Evolutionary conservation across 2,888 invertebrate genomes (phyloP), one percentile per base, ranked within the genome.

Genomic region (Ypsolopha sequella): DNA sequence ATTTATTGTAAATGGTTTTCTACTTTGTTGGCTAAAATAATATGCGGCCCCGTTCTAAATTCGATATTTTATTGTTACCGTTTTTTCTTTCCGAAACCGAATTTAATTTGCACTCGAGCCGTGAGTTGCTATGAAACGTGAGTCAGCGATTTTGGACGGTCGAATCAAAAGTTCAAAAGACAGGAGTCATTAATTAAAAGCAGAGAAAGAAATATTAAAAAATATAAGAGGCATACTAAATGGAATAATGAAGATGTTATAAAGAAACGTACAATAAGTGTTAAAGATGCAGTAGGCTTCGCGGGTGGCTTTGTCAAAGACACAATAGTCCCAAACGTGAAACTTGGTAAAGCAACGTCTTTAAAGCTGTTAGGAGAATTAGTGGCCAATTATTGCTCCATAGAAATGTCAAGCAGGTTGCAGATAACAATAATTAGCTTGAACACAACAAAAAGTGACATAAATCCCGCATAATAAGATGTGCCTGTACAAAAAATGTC

Each of bases 11-110:
- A 86, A 86, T 85, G 84, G 84, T 81, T 86, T 81, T 85, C 85
- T 85, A 86, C 86, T 82, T 86, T 86, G 86, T 86, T 81, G 85
- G 84, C 82, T 84, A 84, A 86, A 86, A 85, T 86, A 86, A 86
- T 85, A 84, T 80, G 76, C 68, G 64, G 65, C 64, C 68, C 73
- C 70, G 79, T 77, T 84, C 84, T 82, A 84, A 80, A 82, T 80
- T 80, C 72, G 65, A 78, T 66, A 73, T 79, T 82, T 82, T 80
- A 78, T 80, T 77, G 70, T 79, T 74, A 62, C 64, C 10, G 68
- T 71, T 73, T 74, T 74, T 68, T 64, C 67, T 74, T 76, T 75
- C 66, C 55, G 54, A 60, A 60, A 62, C 57, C 66, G 62, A 70
- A 74, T 67, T 76, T 69, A 75, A 81, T 77, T 82, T 79, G 75